These are phyloP conservation scores for Nineta flava DNA, from an alignment of 2,888 invertebrate genomes.

Conservation along the genomic window DNA sequence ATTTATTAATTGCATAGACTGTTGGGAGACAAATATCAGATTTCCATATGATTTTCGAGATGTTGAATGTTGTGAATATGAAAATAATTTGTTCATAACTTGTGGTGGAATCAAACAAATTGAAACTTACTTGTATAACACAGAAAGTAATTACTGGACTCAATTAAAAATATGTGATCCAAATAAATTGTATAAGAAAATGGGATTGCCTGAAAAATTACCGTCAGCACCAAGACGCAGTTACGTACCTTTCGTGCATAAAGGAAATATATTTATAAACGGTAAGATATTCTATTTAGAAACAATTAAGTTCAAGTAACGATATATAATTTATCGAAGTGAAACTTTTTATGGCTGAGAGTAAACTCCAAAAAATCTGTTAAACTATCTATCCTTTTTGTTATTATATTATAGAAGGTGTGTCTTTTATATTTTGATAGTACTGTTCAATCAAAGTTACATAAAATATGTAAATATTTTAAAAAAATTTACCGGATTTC, in stretches of 20 bases:
- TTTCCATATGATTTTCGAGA: constrained; percentile 18
- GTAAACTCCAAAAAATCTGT: no score
- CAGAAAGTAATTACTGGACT: not conserved
- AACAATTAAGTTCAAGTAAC: no score
- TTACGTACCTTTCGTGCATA: constrained; percentile 1
- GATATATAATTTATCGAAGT: no score
- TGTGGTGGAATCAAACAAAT: constrained; percentile 3
- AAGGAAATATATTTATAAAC: constrained; percentile 3
- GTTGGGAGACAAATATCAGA: constrained; percentile 18
- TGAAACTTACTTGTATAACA: constrained; percentile 3
- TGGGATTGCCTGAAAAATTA: not conserved
- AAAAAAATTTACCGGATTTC: no score
- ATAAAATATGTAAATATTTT: no score
- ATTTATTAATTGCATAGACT: constrained; percentile 12
- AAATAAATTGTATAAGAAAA: constrained; percentile 1
- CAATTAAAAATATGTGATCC: constrained; percentile 3
- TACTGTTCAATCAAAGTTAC: no score
- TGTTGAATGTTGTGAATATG: constrained; percentile 20
- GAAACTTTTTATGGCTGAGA: no score
- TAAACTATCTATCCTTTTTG: no score
- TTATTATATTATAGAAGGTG: no score
- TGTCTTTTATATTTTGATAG: no score
- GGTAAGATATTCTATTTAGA: not conserved
- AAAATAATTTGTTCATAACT: constrained; percentile 16
- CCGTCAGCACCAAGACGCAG: not conserved